Base-by-base conservation (phyloP, 2,113 vertebrate species). In the Marmota monax region DNA sequence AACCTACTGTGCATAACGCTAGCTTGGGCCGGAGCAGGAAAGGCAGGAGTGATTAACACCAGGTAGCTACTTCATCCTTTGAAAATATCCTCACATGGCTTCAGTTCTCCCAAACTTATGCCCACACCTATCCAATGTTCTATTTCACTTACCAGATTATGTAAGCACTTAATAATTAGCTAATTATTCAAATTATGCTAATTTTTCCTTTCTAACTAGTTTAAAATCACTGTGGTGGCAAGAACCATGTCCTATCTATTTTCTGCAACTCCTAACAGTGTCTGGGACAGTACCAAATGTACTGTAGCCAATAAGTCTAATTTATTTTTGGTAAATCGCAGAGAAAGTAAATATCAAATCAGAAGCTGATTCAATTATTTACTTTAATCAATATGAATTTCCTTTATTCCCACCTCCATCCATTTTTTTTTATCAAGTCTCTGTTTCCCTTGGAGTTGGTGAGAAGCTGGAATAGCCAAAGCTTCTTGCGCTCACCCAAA, bases 251-350 rank as follows among this genome's bases (percentile, higher is more conserved):
- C 48, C 4, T 34, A 34, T 56, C 7, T 48, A 27, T 51, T 70
- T 84, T 83, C 20, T 92, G 11, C 18, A 92, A 25, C 7, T 53
- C 12, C 25, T 87, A 53, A 25, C 34, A 63, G 20, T 70, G 42
- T 20, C 45, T 23, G 29, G 17, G 51, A 69, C 7, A 29, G 20
- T 23, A 72, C 29, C 9, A 84, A 63, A 94, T 8, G 3, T 65
- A 25, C 58, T 76, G 76, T 53, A 74, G 72, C 32, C 61, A 90
- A 39, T 92, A 86, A 48, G 53, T 51, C n/a, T 51, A 76, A 22
- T n/a, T 88, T 74, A 70, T 65, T 89, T 48, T 87, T 7, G 65
- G 84, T 80, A 85, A 94, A 91, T 32, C 14, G n/a, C 32, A 93
- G 93, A 91, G 32, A 69, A 67, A 65, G 42, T 77, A 23, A 95